Base-by-base conservation (phyloP, 2,888 invertebrate species). In the Subacronicta megacephala region DNA sequence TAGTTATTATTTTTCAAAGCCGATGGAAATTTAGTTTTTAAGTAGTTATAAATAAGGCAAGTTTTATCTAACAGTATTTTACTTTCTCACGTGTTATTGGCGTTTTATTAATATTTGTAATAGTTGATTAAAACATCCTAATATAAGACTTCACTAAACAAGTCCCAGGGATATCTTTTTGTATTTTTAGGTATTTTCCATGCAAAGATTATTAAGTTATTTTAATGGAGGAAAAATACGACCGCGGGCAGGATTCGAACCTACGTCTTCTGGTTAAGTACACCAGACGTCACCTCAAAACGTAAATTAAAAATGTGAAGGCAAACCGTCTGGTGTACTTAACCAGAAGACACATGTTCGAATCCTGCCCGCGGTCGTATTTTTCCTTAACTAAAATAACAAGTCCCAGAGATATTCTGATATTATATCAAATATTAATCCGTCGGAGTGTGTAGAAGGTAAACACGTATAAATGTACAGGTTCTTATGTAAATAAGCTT, bases 401-500 rank as follows among this genome's bases (percentile, higher is more conserved):
- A n/a, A n/a, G n/a, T n/a, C n/a, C n/a, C n/a, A n/a, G n/a, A n/a
- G n/a, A n/a, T n/a, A n/a, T n/a, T 50, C 43, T 23, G 2, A n/a
- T 0, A 15, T 43, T 15, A 20, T 45, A 54, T 50, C 23, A 47
- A 6, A 44, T 43, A 40, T 49, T 49, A 55, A 55, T 40, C 44
- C 35, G 50, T 52, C 49, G 43, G 38, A 44, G 18, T 57, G 31
- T 49, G 55, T 55, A 56, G 47, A 71, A 62, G 51, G 56, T 81
- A 75, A 71, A 60, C 50, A 60, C 80, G 77, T 81, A 74, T 72
- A 77, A 77, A 77, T 80, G 82, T 81, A 80, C 73, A 80, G 72
- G 72, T 70, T 65, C 18, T 52, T 71, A 23, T 73, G 72, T 75
- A 75, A 70, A 77, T 75, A 76, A 58, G 64, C 64, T 76, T 72